phyloP scores from a whole-genome alignment of 2,888 invertebrate genomes.

The Amphipoea lucens region DNA sequence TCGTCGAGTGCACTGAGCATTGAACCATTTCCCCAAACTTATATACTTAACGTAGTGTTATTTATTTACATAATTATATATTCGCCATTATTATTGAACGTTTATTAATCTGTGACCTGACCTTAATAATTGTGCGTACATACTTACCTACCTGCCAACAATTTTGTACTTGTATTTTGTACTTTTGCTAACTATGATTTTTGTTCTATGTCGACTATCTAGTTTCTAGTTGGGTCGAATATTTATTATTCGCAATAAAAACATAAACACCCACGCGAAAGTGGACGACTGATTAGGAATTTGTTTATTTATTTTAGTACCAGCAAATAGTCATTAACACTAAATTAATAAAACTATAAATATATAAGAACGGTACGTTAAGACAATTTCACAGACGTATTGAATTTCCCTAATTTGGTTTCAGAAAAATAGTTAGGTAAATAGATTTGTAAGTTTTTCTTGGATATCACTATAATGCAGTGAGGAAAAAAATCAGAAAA shows the following conservation, averaged over 20 bases:
- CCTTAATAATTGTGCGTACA: not conserved
- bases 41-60: conserved; percentile 8
- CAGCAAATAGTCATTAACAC: not conserved
- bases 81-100: conserved; percentile 3
- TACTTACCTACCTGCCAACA: not conserved
- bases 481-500: not conserved
- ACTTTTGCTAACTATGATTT: not conserved
- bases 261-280: not conserved
- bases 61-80: conserved; percentile 27
- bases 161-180: not conserved
- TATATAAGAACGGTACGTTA: not conserved
- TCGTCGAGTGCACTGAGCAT: conserved; percentile 9
- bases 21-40: conserved; percentile 6
- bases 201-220: not conserved
- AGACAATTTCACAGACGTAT: not conserved
- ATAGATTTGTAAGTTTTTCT: not conserved
- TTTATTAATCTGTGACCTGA: conserved; percentile 29
- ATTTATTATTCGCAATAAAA: not conserved
- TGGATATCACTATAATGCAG: not conserved
- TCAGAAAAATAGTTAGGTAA: not conserved
- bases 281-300: not conserved
- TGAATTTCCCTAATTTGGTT: not conserved
- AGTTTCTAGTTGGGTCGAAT: not conserved
- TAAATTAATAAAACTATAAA: not conserved
- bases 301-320: not conserved